A percentile compares a stretch with the other conserved stretches of the same genome.
Conservation (phyloP, 2,888 invertebrate species). For the Actias luna region DNA sequence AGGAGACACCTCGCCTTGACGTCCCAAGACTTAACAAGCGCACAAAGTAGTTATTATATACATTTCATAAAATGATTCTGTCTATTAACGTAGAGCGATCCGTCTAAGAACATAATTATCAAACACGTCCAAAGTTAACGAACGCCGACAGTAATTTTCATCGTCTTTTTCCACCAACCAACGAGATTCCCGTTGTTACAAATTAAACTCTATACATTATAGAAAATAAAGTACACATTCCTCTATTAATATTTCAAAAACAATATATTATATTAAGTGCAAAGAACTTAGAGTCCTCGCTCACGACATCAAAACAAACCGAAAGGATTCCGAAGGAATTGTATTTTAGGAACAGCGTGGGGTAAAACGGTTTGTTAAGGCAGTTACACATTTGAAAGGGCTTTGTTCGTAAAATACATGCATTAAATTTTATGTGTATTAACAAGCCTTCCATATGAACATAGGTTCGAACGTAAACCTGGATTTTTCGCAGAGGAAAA, state of each 20-base stretch:
- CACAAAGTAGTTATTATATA: neutral
- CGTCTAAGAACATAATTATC: neutral
- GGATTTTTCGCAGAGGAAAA: neutral
- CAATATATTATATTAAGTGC: conserved; percentile 26
- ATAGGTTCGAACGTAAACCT: neutral
- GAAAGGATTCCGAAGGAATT: conserved; percentile 31
- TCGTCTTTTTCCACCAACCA: neutral
- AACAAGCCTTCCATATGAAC: neutral
- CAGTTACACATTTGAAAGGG: neutral
- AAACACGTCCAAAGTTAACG: neutral
- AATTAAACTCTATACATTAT: neutral
- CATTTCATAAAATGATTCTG: neutral
- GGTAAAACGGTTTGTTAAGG: conserved; percentile 26
- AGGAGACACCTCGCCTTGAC: no score
- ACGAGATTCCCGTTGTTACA: neutral
- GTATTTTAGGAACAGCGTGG: conserved; percentile 31
- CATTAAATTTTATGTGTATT: neutral
- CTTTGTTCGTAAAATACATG: conserved; percentile 3
- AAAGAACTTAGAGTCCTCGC: conserved; percentile 26
- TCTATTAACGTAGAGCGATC: neutral
- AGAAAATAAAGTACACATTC: neutral
- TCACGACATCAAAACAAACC: conserved; percentile 34
- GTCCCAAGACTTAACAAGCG: no score
- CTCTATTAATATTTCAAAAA: neutral
- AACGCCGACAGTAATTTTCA: neutral